These are phyloP conservation scores for Liparis tanakae DNA, from an alignment of 2,797 vertebrate species.

Conservation along the genomic window DNA sequence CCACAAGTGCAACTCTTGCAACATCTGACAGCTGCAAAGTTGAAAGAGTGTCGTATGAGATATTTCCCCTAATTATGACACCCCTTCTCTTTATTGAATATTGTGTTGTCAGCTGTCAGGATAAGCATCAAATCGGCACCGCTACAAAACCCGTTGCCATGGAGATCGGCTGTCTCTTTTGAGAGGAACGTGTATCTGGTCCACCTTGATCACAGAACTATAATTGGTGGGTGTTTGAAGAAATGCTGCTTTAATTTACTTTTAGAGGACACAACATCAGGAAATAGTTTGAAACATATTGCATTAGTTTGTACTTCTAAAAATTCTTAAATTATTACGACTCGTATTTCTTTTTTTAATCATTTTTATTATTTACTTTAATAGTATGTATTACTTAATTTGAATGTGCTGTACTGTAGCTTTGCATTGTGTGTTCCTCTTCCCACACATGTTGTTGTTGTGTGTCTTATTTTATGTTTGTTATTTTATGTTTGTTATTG, in stretches of 20 bases:
- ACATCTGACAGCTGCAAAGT: slow-evolving; percentile 41
- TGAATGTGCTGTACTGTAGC: too few relatives aligned
- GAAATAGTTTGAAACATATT: not conserved
- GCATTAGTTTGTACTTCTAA: not conserved
- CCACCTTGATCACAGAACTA: not conserved
- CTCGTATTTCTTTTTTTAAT: too few relatives aligned
- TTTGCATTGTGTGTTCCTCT: too few relatives aligned
- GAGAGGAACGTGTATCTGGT: not conserved
- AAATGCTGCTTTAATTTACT: not conserved
- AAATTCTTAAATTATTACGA: too few relatives aligned
- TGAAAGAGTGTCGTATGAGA: slow-evolving; percentile 5
- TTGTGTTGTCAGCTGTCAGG: slow-evolving; percentile 47
- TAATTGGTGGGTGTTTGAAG: not conserved
- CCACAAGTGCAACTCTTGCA: slow-evolving; percentile 32
- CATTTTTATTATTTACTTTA: too few relatives aligned
- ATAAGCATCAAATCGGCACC: slow-evolving; percentile 25
- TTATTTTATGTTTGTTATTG: too few relatives aligned
- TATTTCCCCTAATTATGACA: slow-evolving; percentile 26
- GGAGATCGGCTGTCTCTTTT: slow-evolving; percentile 23
- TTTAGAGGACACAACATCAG: not conserved
- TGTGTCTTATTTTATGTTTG: too few relatives aligned
- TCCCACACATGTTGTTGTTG: too few relatives aligned
- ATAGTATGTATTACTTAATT: too few relatives aligned
- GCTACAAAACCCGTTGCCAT: slow-evolving; percentile 14
- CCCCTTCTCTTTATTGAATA: slow-evolving; percentile 24